Evolutionary conservation across 2,888 invertebrate genomes (phyloP).

Genomic region (Spatulosminthurus flaviceps): DNA sequence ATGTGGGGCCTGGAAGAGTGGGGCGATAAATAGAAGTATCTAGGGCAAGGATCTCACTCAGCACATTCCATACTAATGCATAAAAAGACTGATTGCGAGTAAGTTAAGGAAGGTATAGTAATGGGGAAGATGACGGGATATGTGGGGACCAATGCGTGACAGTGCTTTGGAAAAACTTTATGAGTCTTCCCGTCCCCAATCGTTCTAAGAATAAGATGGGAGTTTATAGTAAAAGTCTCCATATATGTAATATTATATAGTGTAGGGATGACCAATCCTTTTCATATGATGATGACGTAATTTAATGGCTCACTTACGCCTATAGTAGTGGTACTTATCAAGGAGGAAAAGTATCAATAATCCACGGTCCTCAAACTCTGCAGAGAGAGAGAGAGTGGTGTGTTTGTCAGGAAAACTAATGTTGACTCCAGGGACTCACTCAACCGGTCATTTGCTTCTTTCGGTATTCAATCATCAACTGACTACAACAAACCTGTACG

Average conservation of each 20-base stretch:
- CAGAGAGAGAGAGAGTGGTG: slow-evolving; percentile 6
- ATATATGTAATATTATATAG: not conserved
- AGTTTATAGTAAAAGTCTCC: not conserved
- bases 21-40: too few relatives aligned
- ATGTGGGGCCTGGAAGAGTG: too few relatives aligned
- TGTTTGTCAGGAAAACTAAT: slow-evolving; percentile 41
- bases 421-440: slow-evolving; percentile 20
- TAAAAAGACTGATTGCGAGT: too few relatives aligned
- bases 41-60: too few relatives aligned
- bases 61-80: too few relatives aligned
- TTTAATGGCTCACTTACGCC: slow-evolving; percentile 59
- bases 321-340: not conserved
- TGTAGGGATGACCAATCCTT: slow-evolving; percentile 35
- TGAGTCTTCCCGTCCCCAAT: slow-evolving; percentile 7
- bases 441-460: slow-evolving; percentile 6
- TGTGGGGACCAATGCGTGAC: not conserved
- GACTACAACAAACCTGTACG: not conserved
- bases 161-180: not conserved
- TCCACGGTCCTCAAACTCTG: slow-evolving; percentile 22
- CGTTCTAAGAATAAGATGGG: slow-evolving; percentile 12
- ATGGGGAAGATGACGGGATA: not conserved
- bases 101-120: not conserved
- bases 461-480: slow-evolving; percentile 20
- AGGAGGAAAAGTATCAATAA: slow-evolving; percentile 24
- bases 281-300: slow-evolving; percentile 48